Conservation (phyloP, 2,113 vertebrate genomes). For the Diphyllodes magnificus region DNA sequence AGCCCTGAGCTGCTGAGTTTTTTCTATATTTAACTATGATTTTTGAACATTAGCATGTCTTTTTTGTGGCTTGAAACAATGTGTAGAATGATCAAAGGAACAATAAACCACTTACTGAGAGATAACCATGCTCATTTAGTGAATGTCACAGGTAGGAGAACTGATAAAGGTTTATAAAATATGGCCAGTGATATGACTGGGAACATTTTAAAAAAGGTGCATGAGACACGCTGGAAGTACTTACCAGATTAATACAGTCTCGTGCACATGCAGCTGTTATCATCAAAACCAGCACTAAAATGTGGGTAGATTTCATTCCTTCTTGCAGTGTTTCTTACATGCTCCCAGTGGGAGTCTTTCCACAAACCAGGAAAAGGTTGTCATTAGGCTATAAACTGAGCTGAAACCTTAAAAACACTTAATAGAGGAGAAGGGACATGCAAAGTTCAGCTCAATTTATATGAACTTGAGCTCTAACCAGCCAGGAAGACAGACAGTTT, state of each 20-base stretch:
- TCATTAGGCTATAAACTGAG: neutral
- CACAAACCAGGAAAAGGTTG: neutral
- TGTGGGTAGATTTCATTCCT: neutral
- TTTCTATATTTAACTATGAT: neutral
- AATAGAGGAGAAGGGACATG: neutral
- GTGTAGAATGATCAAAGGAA: neutral
- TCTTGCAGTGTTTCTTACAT: neutral
- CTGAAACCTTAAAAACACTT: neutral
- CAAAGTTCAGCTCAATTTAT: neutral
- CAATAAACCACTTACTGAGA: neutral
- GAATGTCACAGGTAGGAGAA: conserved; percentile 10
- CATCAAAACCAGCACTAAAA: neutral
- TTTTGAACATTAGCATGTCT: neutral
- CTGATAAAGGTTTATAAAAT: neutral
- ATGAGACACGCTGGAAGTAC: neutral
- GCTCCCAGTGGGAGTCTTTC: neutral
- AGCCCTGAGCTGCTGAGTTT: neutral
- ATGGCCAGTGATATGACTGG: neutral
- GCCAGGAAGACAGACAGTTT: neutral
- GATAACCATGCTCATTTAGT: neutral
- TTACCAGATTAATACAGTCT: neutral
- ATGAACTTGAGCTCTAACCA: neutral
- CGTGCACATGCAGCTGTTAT: neutral
- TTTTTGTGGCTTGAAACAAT: neutral
- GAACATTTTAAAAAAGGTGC: neutral